phyloP scores from a whole-genome alignment of 2,113 vertebrate species.

The Apistogramma diplotaenia region DNA sequence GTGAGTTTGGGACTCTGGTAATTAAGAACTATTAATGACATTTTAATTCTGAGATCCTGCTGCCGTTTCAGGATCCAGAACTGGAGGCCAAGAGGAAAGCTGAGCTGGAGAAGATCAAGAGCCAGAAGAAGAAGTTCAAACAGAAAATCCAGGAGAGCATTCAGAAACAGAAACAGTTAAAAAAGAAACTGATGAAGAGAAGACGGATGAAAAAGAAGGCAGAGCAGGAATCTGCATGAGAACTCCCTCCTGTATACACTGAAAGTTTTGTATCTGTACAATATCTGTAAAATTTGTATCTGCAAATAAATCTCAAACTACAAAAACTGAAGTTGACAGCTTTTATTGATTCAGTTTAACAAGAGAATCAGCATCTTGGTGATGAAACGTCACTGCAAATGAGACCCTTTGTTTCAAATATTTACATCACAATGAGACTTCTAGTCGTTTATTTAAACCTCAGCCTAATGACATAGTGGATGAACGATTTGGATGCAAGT shows the following conservation, averaged over 20 bases:
- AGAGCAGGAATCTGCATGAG: not conserved
- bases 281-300: conserved; percentile 15
- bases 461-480: conserved; percentile 3
- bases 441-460: conserved; percentile 3
- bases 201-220: conserved; percentile 36
- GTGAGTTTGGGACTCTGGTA: not conserved
- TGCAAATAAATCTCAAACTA: conserved; percentile 33
- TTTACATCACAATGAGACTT: conserved; percentile 51
- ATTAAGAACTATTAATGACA: not conserved
- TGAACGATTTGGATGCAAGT: conserved; percentile 24
- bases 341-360: conserved; percentile 69
- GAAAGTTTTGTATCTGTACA: conserved; percentile 24
- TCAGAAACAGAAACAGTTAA: conserved; percentile 64
- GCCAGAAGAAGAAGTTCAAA: conserved; percentile 80
- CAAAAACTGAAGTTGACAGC: conserved; percentile 40
- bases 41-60: not conserved
- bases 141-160: conserved; percentile 75
- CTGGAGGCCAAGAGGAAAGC: conserved; percentile 84
- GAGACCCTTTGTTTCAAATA: conserved; percentile 38
- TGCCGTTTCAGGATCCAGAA: conserved; percentile 85
- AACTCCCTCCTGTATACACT: conserved; percentile 8
- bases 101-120: conserved; percentile 86
- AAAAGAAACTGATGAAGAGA: conserved; percentile 62
- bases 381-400: conserved; percentile 61
- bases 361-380: conserved; percentile 49